Conservation (phyloP, 1,140 invertebrate species). For the Kradibia gibbosae region DNA sequence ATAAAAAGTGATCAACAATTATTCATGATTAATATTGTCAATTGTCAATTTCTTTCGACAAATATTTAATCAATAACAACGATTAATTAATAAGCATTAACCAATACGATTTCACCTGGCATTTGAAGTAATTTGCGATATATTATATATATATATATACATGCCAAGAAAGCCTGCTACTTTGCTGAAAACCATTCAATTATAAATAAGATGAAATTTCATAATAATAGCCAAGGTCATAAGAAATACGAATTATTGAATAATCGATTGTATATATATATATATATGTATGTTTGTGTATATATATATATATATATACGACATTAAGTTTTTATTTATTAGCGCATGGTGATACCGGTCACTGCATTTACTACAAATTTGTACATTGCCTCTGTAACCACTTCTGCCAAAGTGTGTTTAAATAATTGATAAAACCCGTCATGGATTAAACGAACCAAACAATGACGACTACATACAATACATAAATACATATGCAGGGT, state of each 20-base stretch:
- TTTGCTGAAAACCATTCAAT: neutral
- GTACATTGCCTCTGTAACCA: neutral
- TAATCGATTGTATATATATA: neutral
- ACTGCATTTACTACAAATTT: conserved; percentile 21
- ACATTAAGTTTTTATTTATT: conserved; percentile 13
- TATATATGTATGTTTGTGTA: too few relatives aligned
- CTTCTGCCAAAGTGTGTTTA: neutral
- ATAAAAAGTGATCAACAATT: conserved; percentile 10
- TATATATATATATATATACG: too few relatives aligned
- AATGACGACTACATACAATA: neutral
- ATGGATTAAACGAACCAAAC: neutral
- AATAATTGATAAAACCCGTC: neutral
- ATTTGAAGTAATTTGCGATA: neutral
- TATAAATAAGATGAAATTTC: neutral
- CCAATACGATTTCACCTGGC: neutral
- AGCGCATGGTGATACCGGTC: neutral
- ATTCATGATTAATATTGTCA: neutral
- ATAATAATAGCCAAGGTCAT: neutral
- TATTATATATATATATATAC: neutral
- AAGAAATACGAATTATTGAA: neutral
- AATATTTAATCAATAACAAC: neutral
- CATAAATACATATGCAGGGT: neutral
- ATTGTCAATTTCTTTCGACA: neutral
- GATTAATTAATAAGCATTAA: neutral
- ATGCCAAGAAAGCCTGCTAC: neutral